A percentile compares a stretch with the other conserved stretches of the same genome.
Conservation (phyloP, 2,888 invertebrate species). For the Leptinotarsa haldemani region DNA sequence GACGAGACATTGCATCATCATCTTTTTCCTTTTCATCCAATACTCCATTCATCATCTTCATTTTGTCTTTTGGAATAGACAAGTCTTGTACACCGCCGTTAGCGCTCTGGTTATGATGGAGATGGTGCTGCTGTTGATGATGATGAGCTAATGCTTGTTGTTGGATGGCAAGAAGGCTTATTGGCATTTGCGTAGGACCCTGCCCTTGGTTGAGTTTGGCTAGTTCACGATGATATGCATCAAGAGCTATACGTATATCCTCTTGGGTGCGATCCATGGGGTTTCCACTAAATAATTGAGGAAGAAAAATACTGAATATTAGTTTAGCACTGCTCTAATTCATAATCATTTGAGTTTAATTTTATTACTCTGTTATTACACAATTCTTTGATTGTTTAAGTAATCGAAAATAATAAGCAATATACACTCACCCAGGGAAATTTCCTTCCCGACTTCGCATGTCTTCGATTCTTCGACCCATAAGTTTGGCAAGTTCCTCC, state of each 20-base stretch:
- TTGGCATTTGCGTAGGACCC: conserved; percentile 68
- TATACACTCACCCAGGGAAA: conserved; percentile 77
- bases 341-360: background rate
- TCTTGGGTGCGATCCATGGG: conserved; percentile 80
- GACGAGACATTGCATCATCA: conserved; percentile 74
- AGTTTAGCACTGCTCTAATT: conserved; percentile 66
- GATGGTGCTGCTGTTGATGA: conserved; percentile 68
- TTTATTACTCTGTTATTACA: background rate
- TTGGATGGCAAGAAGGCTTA: conserved; percentile 77
- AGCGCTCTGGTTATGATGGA: conserved; percentile 62
- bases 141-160: conserved; percentile 77
- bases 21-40: conserved; percentile 67
- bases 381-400: background rate
- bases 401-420: too few species aligned
- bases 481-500: conserved; percentile 93
- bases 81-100: conserved; percentile 85
- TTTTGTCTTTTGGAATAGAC: conserved; percentile 83
- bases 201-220: conserved; percentile 81
- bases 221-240: conserved; percentile 93
- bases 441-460: conserved; percentile 83
- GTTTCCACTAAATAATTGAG: conserved; percentile 81
- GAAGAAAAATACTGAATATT: conserved; percentile 81
- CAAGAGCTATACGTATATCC: conserved; percentile 89
- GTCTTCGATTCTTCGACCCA: conserved; percentile 82
- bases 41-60: conserved; percentile 76